Percentiles rank a stretch among this genome's conserved stretches.
Evolutionary conservation across 2,113 vertebrate genomes (phyloP).

Genomic region (Pungitius pungitius): DNA sequence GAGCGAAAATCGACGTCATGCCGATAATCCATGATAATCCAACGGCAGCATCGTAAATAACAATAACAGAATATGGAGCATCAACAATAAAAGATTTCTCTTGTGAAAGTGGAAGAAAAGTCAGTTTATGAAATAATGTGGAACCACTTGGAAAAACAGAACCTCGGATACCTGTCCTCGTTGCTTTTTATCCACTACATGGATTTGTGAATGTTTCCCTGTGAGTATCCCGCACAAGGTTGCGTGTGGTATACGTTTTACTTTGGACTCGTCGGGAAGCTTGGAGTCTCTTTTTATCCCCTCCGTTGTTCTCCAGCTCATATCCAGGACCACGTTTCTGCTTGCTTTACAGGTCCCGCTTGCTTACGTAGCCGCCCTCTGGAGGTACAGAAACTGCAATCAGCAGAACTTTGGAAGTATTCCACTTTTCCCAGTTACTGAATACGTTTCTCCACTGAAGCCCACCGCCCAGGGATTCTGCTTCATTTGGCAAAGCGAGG

Average conservation of each 20-base stretch:
- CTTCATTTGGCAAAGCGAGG: conserved; percentile 32
- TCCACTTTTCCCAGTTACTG: conserved; percentile 15
- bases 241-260: conserved; percentile 48
- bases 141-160: background rate
- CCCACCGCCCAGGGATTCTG: conserved; percentile 38
- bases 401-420: conserved; percentile 56
- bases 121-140: background rate
- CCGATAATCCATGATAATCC: conserved; percentile 9
- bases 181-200: too few relatives aligned
- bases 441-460: conserved; percentile 11
- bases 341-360: conserved; percentile 15
- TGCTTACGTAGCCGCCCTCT: conserved; percentile 55
- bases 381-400: conserved; percentile 46
- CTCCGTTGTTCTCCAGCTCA: conserved; percentile 52
- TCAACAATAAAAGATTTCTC: conserved; percentile 8
- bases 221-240: conserved; percentile 15
- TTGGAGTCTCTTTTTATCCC: too few relatives aligned
- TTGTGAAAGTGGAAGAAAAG: conserved; percentile 11
- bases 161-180: background rate
- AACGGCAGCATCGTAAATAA: conserved; percentile 7
- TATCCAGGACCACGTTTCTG: conserved; percentile 37
- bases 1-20: conserved; percentile 3
- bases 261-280: conserved; percentile 31
- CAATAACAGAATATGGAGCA: background rate
- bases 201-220: conserved; percentile 15